These are phyloP conservation scores for Podarcis raffonei DNA, from an alignment of 2,113 vertebrate species.

Conservation along the genomic window DNA sequence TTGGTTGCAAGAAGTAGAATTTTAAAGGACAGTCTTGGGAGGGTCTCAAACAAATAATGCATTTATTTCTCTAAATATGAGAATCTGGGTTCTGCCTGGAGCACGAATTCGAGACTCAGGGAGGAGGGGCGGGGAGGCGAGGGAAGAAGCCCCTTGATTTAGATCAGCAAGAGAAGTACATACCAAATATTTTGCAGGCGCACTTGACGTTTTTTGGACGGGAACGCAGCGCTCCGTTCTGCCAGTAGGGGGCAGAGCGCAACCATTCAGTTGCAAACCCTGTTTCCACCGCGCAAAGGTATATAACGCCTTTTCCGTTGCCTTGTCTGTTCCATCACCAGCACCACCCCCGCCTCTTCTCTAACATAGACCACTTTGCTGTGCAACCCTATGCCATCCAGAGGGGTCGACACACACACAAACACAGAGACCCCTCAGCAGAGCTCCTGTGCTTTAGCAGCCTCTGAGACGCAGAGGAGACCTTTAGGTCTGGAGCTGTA, in stretches of 20 bases:
- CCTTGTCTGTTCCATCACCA: neutral
- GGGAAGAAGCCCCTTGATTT: neutral
- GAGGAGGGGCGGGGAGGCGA: neutral
- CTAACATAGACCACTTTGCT: rapidly evolving
- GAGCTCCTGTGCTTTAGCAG: constrained; percentile 22
- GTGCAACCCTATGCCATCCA: neutral
- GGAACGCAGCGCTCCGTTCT: constrained; percentile 20
- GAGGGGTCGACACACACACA: constrained; percentile 28
- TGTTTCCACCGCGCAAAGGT: neutral
- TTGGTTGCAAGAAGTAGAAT: neutral
- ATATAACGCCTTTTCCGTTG: neutral
- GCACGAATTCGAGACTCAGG: neutral
- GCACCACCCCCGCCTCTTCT: neutral
- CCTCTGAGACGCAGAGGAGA: constrained; percentile 33
- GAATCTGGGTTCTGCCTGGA: neutral
- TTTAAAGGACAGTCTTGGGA: neutral
- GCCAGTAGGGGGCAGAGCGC: constrained; percentile 32
- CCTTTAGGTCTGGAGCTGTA: constrained; percentile 43
- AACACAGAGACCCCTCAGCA: constrained; percentile 9
- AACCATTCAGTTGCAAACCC: neutral
- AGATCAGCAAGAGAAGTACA: neutral
- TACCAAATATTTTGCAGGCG: neutral
- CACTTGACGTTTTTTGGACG: neutral
- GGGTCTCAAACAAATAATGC: neutral
- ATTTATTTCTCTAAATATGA: neutral